These are phyloP conservation scores for Altica lythri DNA, from an alignment of 2,888 invertebrate genomes.

Conservation along the genomic window DNA sequence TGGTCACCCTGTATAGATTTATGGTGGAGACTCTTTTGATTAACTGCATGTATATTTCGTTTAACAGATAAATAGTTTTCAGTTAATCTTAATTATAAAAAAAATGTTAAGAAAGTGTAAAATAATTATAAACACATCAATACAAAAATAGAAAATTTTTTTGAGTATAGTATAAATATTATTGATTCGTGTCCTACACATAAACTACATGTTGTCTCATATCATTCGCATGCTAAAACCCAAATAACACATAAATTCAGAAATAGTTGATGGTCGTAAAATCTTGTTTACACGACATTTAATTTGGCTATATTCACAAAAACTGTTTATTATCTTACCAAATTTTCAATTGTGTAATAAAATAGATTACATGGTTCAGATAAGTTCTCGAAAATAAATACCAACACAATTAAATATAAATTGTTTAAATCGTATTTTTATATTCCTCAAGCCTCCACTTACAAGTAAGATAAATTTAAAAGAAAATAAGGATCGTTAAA, in stretches of 20 bases:
- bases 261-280: constrained; percentile 32
- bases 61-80: not conserved
- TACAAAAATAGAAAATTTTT: constrained; percentile 30
- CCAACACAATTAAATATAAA: no score
- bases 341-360: constrained; percentile 6
- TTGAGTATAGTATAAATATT: constrained; percentile 29
- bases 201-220: constrained; percentile 34
- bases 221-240: constrained; percentile 34
- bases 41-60: no score
- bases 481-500: no score
- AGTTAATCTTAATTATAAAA: not conserved
- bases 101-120: constrained; percentile 7
- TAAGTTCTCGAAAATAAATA: constrained; percentile 4
- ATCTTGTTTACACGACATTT: constrained; percentile 30
- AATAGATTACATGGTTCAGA: constrained; percentile 4
- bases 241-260: constrained; percentile 34
- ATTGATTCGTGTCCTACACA: constrained; percentile 26
- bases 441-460: no score
- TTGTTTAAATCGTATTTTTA: no score
- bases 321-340: constrained; percentile 29
- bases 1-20: no score
- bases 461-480: no score
- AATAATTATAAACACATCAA: constrained; percentile 24
- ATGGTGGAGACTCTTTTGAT: no score
- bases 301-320: constrained; percentile 25